Base-by-base conservation (phyloP, 2,888 invertebrate species). In the Aproaerema taeniolella region DNA sequence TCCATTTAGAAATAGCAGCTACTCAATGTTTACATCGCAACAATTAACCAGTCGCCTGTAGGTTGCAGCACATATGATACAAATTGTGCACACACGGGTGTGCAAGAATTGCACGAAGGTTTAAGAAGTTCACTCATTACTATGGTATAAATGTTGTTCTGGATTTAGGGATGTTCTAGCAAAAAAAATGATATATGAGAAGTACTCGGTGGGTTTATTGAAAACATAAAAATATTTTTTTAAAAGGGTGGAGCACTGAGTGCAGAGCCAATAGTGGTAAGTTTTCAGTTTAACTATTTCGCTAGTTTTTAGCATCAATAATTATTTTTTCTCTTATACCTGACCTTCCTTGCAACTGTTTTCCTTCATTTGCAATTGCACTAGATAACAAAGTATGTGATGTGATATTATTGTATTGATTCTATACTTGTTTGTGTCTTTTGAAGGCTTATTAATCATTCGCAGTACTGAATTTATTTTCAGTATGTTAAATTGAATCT, bases 231-330 rank as follows among this genome's bases (percentile, higher is more conserved):
- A 42, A 41, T 46, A 43, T 52, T 51, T 80, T 71, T 67, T 83
- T 65, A 65, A 76, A 91, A 93, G 92, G 88, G 91, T 90, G 92
- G 91, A 89, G 91, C 92, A 89, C 91, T 90, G 89, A 91, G 94
- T 91, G 94, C 95, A 90, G 96, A 96, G 90, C 96, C 96, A 79
- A 96, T 96, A 86, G 95, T 96, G 93, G 96, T 96, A 94, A 96
- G 96, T 95, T 47, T 9, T 3, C 5, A n/a, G 6, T 9, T 26
- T 9, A 30, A 11, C 8, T 29, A 6, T 16, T 29, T 15, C 55
- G 55, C 24, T 41, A 48, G 43, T 53, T 56, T 52, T 47, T 54
- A 46, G 45, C 46, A 53, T 52, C n/a, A n/a, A n/a, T n/a, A n/a
- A n/a, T 53, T 54, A 57, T 33, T 34, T 40, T 28, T 16, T 43